Evolutionary conservation across 2,888 invertebrate species (phyloP), one percentile per base, ranked within the genome.

Genomic region (Zaprionus lineosus): DNA sequence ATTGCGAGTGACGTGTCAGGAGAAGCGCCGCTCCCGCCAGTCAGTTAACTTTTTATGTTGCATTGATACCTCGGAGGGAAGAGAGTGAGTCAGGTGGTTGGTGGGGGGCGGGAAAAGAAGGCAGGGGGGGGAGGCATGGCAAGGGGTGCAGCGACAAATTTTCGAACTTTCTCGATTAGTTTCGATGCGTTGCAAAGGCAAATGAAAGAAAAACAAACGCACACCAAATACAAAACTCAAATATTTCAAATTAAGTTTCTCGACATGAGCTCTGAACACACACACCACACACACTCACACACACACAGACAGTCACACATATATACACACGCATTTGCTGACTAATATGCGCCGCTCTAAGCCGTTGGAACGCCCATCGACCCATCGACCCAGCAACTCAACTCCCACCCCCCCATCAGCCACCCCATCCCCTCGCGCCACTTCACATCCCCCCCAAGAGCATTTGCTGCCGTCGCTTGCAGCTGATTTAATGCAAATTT

Each of bases 401-500:
- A 8, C n/a, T 21, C 7, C 21, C 21, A 21, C 7, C 21, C 21
- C 21, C 7, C 21, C 21, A 21, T 21, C 21, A 21, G 24, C 28
- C 24, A 26, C 31, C 24, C 19, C 31, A 12, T 9, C 43, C 18
- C 26, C 50, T 12, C 37, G 9, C 11, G 4, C 24, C 24, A 14
- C 8, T n/a, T 15, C 4, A n/a, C n/a, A n/a, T n/a, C n/a, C n/a
- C n/a, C n/a, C n/a, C n/a, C n/a, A n/a, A n/a, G n/a, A n/a, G 33
- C 31, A 11, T 18, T 36, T 56, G 41, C 48, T 44, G 66, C 58
- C 62, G 65, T 74, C 74, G 72, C 73, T 75, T 85, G 77, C 83
- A 84, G 81, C 75, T 87, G 86, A 86, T 87, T 87, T 85, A 84
- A 87, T 87, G 83, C 85, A 87, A 87, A 87, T 86, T 87, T 87